Evolutionary conservation across 2,888 invertebrate species (phyloP), one percentile per base, ranked within the genome.

Genomic region (Oscheius sp.): DNA sequence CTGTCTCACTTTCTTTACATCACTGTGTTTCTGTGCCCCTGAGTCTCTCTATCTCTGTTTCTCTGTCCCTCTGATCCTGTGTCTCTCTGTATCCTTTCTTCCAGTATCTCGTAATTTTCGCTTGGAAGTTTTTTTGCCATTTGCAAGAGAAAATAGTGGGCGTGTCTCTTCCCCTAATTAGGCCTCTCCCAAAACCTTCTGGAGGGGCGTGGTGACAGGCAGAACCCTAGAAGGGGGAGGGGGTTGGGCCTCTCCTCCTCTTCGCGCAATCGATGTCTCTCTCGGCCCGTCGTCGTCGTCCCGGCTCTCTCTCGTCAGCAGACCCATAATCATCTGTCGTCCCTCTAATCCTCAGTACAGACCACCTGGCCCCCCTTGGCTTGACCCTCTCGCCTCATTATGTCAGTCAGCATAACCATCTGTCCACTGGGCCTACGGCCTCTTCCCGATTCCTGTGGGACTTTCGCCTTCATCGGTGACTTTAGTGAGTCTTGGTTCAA

Each of bases 401-500:
- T 50, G 50, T 21, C 59, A 5, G 42, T 42, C 42, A 42, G 42
- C 42, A 42, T 42, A 35, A 21, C 68, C 68, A 55, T 55, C 55
- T 68, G 68, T 37, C 68, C 53, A 13, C 35, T n/a, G 9, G 21
- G 7, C 55, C 55, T 9, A 32, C 21, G 21, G 21, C 66, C 51
- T 5, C 55, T 7, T n/a, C 37, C 47, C 33, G 13, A 7, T 55
- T 57, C 37, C 57, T 9, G 21, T 55, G 10, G 32, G 70, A 42
- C 70, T 63, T 78, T 71, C 73, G 78, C 72, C 63, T 78, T 78
- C 81, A 78, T 73, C 79, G 77, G 83, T 83, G 83, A 81, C 83
- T 83, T 83, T 81, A 79, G 83, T 83, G 80, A 42, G 51, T 51
- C 66, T 35, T 35, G 35, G 33, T 79, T 42, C 42, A 42, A 74